Base-by-base conservation (phyloP, 2,113 vertebrate genomes). In the Bujurquina vittata region DNA sequence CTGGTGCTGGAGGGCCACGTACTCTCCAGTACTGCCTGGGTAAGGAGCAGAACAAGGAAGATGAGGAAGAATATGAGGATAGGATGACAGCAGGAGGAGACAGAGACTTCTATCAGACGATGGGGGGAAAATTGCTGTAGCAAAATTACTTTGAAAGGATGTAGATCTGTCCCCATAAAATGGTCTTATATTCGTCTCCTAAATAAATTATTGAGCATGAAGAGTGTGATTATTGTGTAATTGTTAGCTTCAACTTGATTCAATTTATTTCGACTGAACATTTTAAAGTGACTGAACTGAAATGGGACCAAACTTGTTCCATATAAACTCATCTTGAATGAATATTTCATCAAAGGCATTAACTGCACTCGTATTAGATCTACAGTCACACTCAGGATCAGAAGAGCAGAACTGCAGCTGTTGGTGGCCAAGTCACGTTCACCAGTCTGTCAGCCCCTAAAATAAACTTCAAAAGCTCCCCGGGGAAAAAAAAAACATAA, bases 1-100 rank as follows among this genome's bases (percentile, higher is more conserved):
- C 96, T 96, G 86, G 97, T 99, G 92, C 97, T 97, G 60, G 98
- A 98, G 69, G 98, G 98, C 98, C 98, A 99, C 9, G 97, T 99
- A 83, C 98, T 99, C 94, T 99, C 98, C 93, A 99, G 91, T 91
- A 99, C 98, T 1, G 98, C 98, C 98, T 99, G 74, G 74, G 89
- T 5, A 9, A 20, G 40, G 26, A 67, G 22, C 33, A 60, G n/a
- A 18, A 52, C 17, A 72, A 52, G 49, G 67, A 52, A 52, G 20
- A 72, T 29, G 43, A 52, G 17, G 23, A 52, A 1, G 17, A 26
- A 52, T 52, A 43, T 72, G 43, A 0, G 67, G 46, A n/a, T 6
- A 54, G 67, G 2, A 72, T 72, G 46, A 52, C 46, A 80, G 37
- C 11, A 89, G 75, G 78, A 95, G 93, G 7, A 20, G 29, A 35